Evolutionary conservation across 2,888 invertebrate species (phyloP).

Genomic region (Epinotia nisella): DNA sequence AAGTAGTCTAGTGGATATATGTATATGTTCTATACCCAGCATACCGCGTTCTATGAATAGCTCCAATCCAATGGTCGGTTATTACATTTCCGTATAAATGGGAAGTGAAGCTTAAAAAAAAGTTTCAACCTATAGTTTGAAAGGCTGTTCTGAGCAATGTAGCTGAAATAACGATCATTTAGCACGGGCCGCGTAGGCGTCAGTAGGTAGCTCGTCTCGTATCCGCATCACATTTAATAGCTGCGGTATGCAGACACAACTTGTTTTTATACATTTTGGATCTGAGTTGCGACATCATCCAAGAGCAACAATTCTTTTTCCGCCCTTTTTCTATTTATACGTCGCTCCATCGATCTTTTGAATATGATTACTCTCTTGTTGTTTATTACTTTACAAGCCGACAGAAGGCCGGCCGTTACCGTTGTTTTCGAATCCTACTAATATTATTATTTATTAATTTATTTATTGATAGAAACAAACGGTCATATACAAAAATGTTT

Average conservation of each 20-base stretch:
- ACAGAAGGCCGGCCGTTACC: neutral
- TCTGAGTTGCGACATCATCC: slow-evolving; percentile 10
- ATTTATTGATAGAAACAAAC: no score
- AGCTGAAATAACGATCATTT: slow-evolving; percentile 64
- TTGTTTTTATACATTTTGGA: slow-evolving; percentile 13
- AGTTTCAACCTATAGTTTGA: slow-evolving; percentile 40
- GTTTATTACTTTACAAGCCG: slow-evolving; percentile 7
- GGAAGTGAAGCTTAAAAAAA: neutral
- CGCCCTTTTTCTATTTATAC: slow-evolving; percentile 25
- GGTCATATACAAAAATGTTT: no score
- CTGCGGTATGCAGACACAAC: slow-evolving; percentile 11
- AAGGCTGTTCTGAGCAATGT: slow-evolving; percentile 57
- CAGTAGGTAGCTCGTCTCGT: slow-evolving; percentile 49
- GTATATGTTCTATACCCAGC: neutral
- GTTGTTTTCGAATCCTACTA: neutral
- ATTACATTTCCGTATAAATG: slow-evolving; percentile 7
- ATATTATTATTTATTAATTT: no score
- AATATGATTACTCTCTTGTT: neutral
- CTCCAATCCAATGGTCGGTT: neutral
- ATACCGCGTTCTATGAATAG: neutral
- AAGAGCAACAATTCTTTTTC: slow-evolving; percentile 7
- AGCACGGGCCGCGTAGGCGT: slow-evolving; percentile 50
- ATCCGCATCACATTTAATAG: slow-evolving; percentile 11
- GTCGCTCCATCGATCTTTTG: slow-evolving; percentile 23
- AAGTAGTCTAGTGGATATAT: neutral